Conservation (phyloP, 1,140 invertebrate genomes). For the Sminthurides bifidus region DNA sequence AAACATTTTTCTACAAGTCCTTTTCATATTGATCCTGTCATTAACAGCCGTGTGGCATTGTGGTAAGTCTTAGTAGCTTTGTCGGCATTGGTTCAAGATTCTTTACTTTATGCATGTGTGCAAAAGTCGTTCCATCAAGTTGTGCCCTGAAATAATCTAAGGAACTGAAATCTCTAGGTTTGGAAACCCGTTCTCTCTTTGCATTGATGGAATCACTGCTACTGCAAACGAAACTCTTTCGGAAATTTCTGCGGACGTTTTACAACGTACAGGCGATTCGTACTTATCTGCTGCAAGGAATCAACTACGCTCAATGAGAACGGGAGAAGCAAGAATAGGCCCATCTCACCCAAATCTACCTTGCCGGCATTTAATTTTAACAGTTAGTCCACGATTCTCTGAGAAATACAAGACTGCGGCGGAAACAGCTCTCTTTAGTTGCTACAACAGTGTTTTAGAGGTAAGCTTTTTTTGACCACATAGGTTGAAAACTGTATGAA, state of each 20-base stretch:
- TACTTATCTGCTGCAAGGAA: conserved; percentile 18
- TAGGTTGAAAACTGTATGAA: no score
- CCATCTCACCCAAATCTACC: conserved; percentile 28
- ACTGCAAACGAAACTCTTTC: conserved; percentile 27
- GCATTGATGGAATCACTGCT: conserved; percentile 26
- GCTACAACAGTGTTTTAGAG: conserved; percentile 29
- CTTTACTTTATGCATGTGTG: neutral
- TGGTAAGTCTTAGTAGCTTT: conserved; percentile 16
- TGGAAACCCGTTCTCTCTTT: conserved; percentile 21
- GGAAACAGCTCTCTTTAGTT: conserved; percentile 27
- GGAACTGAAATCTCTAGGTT: conserved; percentile 8
- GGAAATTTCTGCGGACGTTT: conserved; percentile 11
- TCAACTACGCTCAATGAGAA: conserved; percentile 25
- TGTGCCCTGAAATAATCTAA: neutral
- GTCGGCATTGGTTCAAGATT: neutral
- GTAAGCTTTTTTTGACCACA: conserved; percentile 5
- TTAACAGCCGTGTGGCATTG: conserved; percentile 26
- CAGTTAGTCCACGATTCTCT: conserved; percentile 24
- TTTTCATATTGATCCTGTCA: conserved; percentile 27
- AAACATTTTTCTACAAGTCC: conserved; percentile 26
- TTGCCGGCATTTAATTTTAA: conserved; percentile 27
- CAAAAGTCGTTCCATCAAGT: neutral
- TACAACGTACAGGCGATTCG: conserved; percentile 18
- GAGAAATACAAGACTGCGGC: conserved; percentile 24
- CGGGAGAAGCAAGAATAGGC: conserved; percentile 24